A percentile compares a stretch with the other conserved stretches of the same genome.
Evolutionary conservation across 2,113 vertebrate species (phyloP).

Genomic region (Periophthalmodon schlosseri): DNA sequence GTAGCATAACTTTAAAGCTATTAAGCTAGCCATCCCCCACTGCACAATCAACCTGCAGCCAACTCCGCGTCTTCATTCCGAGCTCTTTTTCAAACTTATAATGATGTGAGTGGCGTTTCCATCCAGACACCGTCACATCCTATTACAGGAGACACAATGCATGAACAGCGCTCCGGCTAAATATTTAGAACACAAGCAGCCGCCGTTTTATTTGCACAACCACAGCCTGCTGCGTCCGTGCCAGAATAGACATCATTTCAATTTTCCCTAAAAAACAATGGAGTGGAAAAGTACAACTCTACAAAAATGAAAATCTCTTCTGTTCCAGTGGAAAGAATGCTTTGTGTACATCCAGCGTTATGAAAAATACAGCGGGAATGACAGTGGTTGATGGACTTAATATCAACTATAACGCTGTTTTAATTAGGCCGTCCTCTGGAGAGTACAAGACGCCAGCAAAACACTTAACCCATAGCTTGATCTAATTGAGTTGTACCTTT

Average conservation of each 20-base stretch:
- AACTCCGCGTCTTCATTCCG: conserved; percentile 41
- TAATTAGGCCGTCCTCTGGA: conserved; percentile 13
- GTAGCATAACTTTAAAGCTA: conserved; percentile 35
- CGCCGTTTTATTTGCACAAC: conserved; percentile 55
- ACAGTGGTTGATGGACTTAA: conserved; percentile 17
- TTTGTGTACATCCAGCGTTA: conserved; percentile 8
- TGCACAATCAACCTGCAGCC: conserved; percentile 40
- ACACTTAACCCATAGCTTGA: conserved; percentile 28
- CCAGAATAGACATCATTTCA: conserved; percentile 47
- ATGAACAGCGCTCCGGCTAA: conserved; percentile 52
- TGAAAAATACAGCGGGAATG: conserved; percentile 23
- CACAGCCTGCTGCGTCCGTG: conserved; percentile 37
- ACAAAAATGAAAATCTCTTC: conserved; percentile 33
- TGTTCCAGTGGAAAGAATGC: neutral
- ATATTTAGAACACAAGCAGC: conserved; percentile 64
- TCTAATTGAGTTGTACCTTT: conserved; percentile 36
- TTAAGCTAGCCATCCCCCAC: conserved; percentile 54
- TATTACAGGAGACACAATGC: conserved; percentile 52
- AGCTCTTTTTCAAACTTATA: conserved; percentile 41
- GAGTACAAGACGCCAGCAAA: conserved; percentile 34
- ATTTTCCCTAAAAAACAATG: conserved; percentile 33
- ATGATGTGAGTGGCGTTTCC: conserved; percentile 48
- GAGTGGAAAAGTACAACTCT: conserved; percentile 36
- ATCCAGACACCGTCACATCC: conserved; percentile 57
- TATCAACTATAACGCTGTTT: conserved; percentile 21